Evolutionary conservation across 2,113 vertebrate genomes (phyloP).

Genomic region (Hymenochirus boettgeri): DNA sequence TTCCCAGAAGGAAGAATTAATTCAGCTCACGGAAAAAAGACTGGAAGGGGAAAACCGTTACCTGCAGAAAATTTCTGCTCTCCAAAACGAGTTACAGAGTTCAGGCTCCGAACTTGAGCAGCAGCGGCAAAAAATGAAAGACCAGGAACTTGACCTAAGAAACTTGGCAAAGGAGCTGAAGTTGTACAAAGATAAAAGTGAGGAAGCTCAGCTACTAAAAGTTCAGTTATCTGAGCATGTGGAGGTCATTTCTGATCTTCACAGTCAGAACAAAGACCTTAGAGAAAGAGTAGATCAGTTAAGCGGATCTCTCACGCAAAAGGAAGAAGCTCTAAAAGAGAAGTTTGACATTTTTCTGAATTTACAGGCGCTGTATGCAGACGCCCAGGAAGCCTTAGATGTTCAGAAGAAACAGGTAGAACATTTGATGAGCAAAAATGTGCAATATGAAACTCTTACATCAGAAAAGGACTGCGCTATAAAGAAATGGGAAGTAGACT

Average conservation of each 20-base stretch:
- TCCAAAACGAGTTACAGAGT: constrained; percentile 56
- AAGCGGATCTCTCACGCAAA: constrained; percentile 51
- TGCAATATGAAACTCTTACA: constrained; percentile 52
- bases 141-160: constrained; percentile 55
- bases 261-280: constrained; percentile 52
- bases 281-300: constrained; percentile 53
- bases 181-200: constrained; percentile 56
- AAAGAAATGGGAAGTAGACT: constrained; percentile 43
- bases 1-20: constrained; percentile 57
- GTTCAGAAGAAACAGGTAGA: constrained; percentile 56
- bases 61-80: constrained; percentile 54
- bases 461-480: constrained; percentile 61
- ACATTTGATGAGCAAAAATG: constrained; percentile 55
- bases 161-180: constrained; percentile 57
- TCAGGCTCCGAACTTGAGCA: constrained; percentile 43
- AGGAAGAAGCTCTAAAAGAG: constrained; percentile 60
- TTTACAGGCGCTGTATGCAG: constrained; percentile 56
- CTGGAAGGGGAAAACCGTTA: constrained; percentile 55
- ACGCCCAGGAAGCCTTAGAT: constrained; percentile 52
- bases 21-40: constrained; percentile 60
- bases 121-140: constrained; percentile 48
- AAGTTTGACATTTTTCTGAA: constrained; percentile 53
- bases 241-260: constrained; percentile 62
- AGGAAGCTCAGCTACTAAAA: constrained; percentile 59
- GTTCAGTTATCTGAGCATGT: constrained; percentile 63